Evolutionary conservation across 2,113 vertebrate genomes (phyloP), one percentile per base, ranked within the genome.

Genomic region (Sminthopsis crassicaudata): DNA sequence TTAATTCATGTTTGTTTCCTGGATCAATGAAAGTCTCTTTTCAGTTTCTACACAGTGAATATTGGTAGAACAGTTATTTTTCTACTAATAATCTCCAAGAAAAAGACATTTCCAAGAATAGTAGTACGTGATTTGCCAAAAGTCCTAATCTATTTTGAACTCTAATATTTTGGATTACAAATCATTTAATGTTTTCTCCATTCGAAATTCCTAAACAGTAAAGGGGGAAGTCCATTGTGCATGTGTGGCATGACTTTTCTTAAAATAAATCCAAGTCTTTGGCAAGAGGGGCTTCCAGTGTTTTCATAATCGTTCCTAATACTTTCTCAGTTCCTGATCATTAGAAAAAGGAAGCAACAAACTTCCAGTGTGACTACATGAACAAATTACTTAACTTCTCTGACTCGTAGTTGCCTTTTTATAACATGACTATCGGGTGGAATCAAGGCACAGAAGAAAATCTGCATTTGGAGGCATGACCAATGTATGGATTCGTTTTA

Each of bases 101-200:
- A 9, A 51, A 67, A 91, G n/a, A 94, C 22, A 67, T 27, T 26
- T 90, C 30, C 46, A 60, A 51, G 89, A 36, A 51, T 67, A 42
- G 50, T 60, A 90, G 54, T 50, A 90, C n/a, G 3, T 93, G 90
- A 93, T 50, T 93, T 26, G 25, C 54, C 26, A 93, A 50, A 57
- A 57, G 22, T 57, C 54, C 25, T 57, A 8, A 25, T 55, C 26
- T 50, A 3, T 50, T 90, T 57, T 93, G 19, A 93, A 27, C 54
- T 46, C 55, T n/a, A 57, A 90, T 19, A 89, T 22, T 25, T 89
- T 50, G 10, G 10, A 3, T 50, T n/a, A 89, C 16, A 53, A 93
- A 30, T 93, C 27, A 54, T 12, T 89, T 90, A 2, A 24, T 11
- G 54, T 19, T 4, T 50, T 90, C 53, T 50, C 3, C 53, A 55